phyloP scores from a whole-genome alignment of 2,113 vertebrate species.

The Gymnorhina tibicen region DNA sequence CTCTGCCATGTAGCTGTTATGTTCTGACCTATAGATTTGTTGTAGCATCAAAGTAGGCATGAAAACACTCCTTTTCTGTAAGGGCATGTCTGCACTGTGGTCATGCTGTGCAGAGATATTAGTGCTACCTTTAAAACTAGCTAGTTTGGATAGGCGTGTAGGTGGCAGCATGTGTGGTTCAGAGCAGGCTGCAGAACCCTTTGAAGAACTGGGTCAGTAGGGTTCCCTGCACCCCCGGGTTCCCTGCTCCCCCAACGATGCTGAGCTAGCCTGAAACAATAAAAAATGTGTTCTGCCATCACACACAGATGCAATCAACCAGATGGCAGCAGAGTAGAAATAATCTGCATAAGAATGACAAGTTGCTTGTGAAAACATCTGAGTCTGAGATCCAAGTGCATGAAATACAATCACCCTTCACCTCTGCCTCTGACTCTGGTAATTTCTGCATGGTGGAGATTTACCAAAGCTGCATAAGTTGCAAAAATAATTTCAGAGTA shows the following conservation, averaged over 20 bases:
- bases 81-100: neutral
- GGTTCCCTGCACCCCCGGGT: neutral
- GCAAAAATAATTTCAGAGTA: neutral
- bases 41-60: neutral
- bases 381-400: neutral
- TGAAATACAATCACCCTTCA: neutral
- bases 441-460: neutral
- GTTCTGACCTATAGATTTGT: neutral
- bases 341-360: neutral
- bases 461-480: neutral
- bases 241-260: neutral
- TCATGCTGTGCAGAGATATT: neutral
- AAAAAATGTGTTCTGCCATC: neutral
- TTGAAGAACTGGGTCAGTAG: neutral
- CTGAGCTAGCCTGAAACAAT: neutral
- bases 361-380: neutral
- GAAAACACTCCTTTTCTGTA: neutral
- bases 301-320: neutral
- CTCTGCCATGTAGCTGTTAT: neutral
- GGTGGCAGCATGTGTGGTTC: neutral
- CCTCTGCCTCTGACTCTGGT: neutral
- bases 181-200: neutral
- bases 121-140: neutral
- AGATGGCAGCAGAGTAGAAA: neutral
- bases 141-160: neutral